Base-by-base conservation (phyloP, 1,140 invertebrate species). In the Papilio machaon region DNA sequence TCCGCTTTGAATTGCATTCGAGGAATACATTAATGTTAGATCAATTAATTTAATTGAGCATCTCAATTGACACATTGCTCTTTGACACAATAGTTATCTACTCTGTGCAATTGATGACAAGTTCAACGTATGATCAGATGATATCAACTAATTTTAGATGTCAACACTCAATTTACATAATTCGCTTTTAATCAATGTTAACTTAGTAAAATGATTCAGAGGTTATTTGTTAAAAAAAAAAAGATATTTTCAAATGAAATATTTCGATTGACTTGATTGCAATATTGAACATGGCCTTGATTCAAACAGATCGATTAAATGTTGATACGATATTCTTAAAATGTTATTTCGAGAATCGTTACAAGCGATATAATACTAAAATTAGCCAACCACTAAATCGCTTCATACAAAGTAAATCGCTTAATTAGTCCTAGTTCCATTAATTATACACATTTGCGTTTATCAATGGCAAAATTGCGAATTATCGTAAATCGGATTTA, bases 351-450 rank as follows among this genome's bases (percentile, higher is more conserved):
- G 2, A 64, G 19, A 67, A 67, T 54, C 52, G 5, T 67, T 38
- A 13, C 13, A 67, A 2, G 23, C 30, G 23, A 15, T 2, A 35
- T 67, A 67, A 67, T 13, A 35, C 64, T 64, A 15, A 13, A 67
- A 67, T 30, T 30, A 30, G 19, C 38, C 7, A 15, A 15, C 30
- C 43, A 38, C 73, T 47, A 73, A 73, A 46, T 38, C 38, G 38
- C 9, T 46, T 73, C n/a, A 46, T 73, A 6, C 73, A 73, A 73
- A 73, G 73, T 73, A 47, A 73, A 46, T 47, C 73, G 64, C 64
- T 46, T 73, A 73, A 52, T 75, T 75, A 75, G 19, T 75, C 46
- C 46, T 23, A 47, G 73, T 47, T 75, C n/a, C 73, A 46, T 74
- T 52, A 46, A 49, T 74, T 73, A 73, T 17, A 73, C 47, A 52